Evolutionary conservation across 2,113 vertebrate genomes (phyloP), one percentile per base, ranked within the genome.

Genomic region (Lonchura striata): DNA sequence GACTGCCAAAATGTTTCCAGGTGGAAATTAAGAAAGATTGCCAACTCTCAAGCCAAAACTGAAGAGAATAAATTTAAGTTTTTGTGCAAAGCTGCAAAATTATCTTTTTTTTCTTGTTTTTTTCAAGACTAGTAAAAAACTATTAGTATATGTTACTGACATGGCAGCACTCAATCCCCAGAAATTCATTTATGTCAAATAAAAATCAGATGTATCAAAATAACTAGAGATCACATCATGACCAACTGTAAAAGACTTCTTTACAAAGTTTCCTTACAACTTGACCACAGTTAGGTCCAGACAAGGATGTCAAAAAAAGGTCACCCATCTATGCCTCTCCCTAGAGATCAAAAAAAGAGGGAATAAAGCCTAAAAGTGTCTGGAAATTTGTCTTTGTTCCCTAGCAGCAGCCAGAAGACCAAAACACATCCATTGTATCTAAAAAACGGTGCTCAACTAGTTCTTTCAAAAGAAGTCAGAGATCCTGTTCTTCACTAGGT

Each of bases 1-100:
- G 76, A 78, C 69, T 92, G 90, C 90, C 92, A 95, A 91, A 89
- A 89, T 75, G 77, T 84, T 94, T 94, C 92, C 90, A 94, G 84
- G 90, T 92, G 77, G 77, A 92, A 86, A 52, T 92, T 91, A 66
- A 75, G 84, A 81, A 75, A 80, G n/a, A 82, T 18, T 82, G 88
- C 78, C 90, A 96, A 82, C 30, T 76, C 52, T 64, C 16, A 87
- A 82, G 69, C 47, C 74, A 84, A 91, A 91, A 78, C 11, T 81
- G 50, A 89, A 91, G 27, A 75, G 17, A 89, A 84, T 22, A 86
- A 91, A 91, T 54, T 53, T n/a, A 77, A 78, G 6, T 6, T 92
- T 94, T 68, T 68, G 64, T 44, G 41, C 8, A 68, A 95, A 91
- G 23, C 23, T 42, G 39, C 16, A 91, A 91, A 89, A 78, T 65